phyloP scores from a whole-genome alignment of 2,888 invertebrate genomes.

The Drosophila suboccidentalis region DNA sequence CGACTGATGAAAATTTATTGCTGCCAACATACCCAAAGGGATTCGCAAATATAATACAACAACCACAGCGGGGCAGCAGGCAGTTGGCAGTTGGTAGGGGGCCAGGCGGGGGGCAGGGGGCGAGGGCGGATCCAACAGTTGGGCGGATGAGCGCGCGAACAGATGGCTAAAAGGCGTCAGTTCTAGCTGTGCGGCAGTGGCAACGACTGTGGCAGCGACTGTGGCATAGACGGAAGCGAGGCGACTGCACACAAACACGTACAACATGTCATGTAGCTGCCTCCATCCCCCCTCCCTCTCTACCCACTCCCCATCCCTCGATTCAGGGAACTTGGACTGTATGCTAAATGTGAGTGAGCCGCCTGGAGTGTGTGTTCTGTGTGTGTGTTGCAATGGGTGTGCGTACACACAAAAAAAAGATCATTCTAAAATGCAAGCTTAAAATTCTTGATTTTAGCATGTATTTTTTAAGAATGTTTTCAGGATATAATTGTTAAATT shows the following conservation, averaged over 20 bases:
- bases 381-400: conserved; percentile 35
- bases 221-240: conserved; percentile 31
- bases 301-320: not conserved
- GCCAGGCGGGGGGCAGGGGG: not conserved
- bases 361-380: conserved; percentile 15
- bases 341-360: conserved; percentile 40
- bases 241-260: conserved; percentile 70
- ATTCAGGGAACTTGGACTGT: conserved; percentile 16
- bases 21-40: conserved; percentile 80
- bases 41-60: conserved; percentile 79
- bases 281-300: not conserved
- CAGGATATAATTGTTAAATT: no score
- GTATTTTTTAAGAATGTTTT: no score
- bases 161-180: conserved; percentile 57
- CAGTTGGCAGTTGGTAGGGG: not conserved
- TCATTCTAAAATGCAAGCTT: no score
- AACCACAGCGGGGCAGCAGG: conserved; percentile 47
- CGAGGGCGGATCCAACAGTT: conserved; percentile 51
- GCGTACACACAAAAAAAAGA: conserved; percentile 9
- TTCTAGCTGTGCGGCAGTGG: conserved; percentile 14
- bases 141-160: conserved; percentile 61
- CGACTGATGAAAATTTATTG: conserved; percentile 80
- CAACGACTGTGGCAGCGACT: conserved; percentile 29
- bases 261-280: conserved; percentile 70
- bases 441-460: no score